Base-by-base conservation (phyloP, 2,797 vertebrate species). In the Acrocephalus scirpaceus region DNA sequence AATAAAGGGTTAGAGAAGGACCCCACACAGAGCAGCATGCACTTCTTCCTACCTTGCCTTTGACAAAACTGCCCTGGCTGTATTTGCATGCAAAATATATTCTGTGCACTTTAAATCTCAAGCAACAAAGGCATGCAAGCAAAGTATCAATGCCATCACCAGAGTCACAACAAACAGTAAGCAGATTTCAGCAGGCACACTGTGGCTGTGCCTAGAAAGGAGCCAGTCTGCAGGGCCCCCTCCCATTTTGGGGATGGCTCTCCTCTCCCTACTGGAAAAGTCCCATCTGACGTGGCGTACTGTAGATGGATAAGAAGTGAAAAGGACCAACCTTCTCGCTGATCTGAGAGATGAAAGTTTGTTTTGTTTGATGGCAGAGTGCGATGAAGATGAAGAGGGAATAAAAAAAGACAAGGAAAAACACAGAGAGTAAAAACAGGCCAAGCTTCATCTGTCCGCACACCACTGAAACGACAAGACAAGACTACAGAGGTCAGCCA, bases 251-350 rank as follows among this genome's bases (percentile, higher is more conserved):
- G 97, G 96, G 90, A 96, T 88, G 95, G 95, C 90, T 97, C 93
- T 97, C 96, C 95, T 97, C 96, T 97, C 96, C 96, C 96, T 97
- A 97, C 73, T 94, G 97, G 96, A 93, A 97, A 96, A 90, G 95
- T 97, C 97, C 96, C 96, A 97, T 97, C 95, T 95, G 97, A 96
- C 93, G 97, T 97, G 97, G 97, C 45, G 97, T 95, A 97, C 98
- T 98, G 96, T 98, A 98, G 98, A 97, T 98, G 98, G 98, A 96
- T 98, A 98, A 99, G 98, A 98, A 99, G 98, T 98, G 98, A 99
- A 99, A 98, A 98, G 97, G 99, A 99, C 99, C 99, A 99, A 99
- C 99, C 99, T 99, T 99, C 99, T 98, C 99, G 99, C 98, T 99
- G 99, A 99, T 99, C 99, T 99, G 99, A 99, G 98, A 98, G 98